Evolutionary conservation across 2,888 invertebrate species (phyloP).

Genomic region (Poecilobothrus nobilitatus): DNA sequence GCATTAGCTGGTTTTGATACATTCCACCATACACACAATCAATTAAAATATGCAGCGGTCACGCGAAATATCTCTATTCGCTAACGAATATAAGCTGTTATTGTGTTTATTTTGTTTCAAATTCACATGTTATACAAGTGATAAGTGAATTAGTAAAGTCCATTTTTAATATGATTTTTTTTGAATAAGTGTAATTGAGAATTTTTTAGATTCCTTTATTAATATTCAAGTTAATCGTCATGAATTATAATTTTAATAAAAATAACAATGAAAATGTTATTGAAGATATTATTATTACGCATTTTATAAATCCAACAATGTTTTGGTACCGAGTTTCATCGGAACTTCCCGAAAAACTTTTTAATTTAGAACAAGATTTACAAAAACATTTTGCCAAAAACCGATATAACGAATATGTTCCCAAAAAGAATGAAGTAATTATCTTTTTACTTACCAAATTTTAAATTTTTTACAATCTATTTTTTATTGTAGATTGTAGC

Average conservation of each 20-base stretch:
- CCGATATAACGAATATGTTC: not conserved
- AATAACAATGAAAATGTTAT: not conserved
- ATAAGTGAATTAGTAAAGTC: too few relatives aligned
- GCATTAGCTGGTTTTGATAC: too few relatives aligned
- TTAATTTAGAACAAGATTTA: not conserved
- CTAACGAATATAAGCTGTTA: too few relatives aligned
- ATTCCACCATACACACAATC: too few relatives aligned
- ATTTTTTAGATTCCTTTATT: not conserved
- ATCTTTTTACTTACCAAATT: not conserved
- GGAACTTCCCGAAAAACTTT: not conserved
- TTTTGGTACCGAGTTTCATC: slow-evolving; percentile 21
- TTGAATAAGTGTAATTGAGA: not conserved
- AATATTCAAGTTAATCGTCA: not conserved
- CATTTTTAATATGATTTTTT: too few relatives aligned
- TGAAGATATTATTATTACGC: slow-evolving; percentile 18
- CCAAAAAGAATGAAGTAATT: slow-evolving; percentile 12
- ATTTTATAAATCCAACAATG: slow-evolving; percentile 21
- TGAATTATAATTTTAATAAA: not conserved
- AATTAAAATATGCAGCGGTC: too few relatives aligned
- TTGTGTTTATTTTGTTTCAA: too few relatives aligned
- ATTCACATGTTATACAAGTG: too few relatives aligned
- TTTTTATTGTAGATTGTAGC: slow-evolving; percentile 17
- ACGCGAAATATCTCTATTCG: too few relatives aligned
- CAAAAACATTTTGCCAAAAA: not conserved
- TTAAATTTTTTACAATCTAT: too few relatives aligned